Percentiles rank a stretch among this genome's conserved stretches.
phyloP scores from a whole-genome alignment of 2,797 vertebrate genomes.

The Acanthurus lineatus region DNA sequence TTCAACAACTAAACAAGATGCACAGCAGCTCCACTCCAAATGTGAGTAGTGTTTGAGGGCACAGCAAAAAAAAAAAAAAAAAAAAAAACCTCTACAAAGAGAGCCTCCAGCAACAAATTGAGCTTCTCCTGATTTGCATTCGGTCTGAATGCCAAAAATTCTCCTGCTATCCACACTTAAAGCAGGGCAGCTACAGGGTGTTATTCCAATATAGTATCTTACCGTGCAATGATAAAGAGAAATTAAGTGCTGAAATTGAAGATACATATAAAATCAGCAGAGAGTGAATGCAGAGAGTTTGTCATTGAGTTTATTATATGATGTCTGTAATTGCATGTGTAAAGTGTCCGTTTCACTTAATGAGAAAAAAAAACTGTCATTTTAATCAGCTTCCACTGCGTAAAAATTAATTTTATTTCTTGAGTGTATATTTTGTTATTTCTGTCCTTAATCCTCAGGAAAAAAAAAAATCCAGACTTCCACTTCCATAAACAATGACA shows the following conservation, averaged over 20 bases:
- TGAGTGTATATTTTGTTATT: neutral
- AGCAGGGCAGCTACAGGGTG: neutral
- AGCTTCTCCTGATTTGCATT: slow-evolving; percentile 64
- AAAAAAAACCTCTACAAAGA: slow-evolving; percentile 39
- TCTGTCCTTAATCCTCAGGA: neutral
- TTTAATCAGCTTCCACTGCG: neutral
- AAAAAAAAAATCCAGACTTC: slow-evolving; percentile 2
- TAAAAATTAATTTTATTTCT: slow-evolving; percentile 1
- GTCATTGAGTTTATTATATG: no score
- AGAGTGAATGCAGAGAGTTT: no score
- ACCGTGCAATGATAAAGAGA: neutral
- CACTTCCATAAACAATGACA: slow-evolving; percentile 12
- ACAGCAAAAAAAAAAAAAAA: slow-evolving; percentile 34
- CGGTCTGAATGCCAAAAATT: slow-evolving; percentile 45
- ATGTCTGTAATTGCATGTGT: no score
- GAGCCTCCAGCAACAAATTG: slow-evolving; percentile 55
- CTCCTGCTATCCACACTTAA: slow-evolving; percentile 5
- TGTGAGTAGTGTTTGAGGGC: slow-evolving; percentile 43
- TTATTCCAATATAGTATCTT: slow-evolving; percentile 10
- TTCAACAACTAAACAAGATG: slow-evolving; percentile 39
- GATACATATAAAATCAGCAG: neutral
- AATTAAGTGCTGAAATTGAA: neutral
- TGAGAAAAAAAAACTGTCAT: neutral
- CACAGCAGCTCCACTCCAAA: slow-evolving; percentile 22
- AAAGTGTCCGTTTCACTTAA: no score